A percentile compares a stretch with the other conserved stretches of the same genome.
Conservation (phyloP, 2,888 invertebrate species). For the Cerastoderma edule region DNA sequence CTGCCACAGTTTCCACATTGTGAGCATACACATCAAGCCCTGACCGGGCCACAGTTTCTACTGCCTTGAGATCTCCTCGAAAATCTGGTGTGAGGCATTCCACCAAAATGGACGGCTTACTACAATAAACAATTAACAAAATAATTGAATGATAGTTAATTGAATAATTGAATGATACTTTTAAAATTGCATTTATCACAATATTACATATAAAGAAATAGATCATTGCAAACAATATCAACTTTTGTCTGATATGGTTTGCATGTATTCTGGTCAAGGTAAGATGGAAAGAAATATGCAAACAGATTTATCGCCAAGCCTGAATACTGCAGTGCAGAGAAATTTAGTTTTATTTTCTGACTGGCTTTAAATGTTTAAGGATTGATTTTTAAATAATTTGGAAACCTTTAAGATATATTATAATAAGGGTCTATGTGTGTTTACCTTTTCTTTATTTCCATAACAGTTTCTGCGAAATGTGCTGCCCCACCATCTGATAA, state of each 20-base stretch:
- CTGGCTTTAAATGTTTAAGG: no score
- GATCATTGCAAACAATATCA: not conserved
- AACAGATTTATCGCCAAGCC: no score
- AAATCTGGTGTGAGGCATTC: conserved; percentile 99
- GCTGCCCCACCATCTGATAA: conserved; percentile 95
- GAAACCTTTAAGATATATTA: no score
- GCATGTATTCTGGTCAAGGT: no score
- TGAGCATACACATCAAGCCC: conserved; percentile 99
- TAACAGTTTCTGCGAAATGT: conserved; percentile 96
- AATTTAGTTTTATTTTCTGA: no score
- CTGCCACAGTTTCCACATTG: conserved; percentile 98
- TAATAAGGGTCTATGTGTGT: not conserved
- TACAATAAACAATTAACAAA: conserved; percentile 39
- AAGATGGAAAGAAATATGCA: no score
- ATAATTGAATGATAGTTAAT: not conserved
- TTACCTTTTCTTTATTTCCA: conserved; percentile 91
- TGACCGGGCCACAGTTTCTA: conserved; percentile 90
- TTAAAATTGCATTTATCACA: not conserved
- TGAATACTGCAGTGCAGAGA: no score
- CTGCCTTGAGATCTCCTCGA: conserved; percentile 90
- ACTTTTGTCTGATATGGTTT: no score
- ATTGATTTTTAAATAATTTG: no score
- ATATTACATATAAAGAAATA: not conserved
- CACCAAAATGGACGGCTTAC: conserved; percentile 90
- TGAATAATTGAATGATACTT: not conserved